Base-by-base conservation (phyloP, 2,797 vertebrate genomes). In the Dallia pectoralis region DNA sequence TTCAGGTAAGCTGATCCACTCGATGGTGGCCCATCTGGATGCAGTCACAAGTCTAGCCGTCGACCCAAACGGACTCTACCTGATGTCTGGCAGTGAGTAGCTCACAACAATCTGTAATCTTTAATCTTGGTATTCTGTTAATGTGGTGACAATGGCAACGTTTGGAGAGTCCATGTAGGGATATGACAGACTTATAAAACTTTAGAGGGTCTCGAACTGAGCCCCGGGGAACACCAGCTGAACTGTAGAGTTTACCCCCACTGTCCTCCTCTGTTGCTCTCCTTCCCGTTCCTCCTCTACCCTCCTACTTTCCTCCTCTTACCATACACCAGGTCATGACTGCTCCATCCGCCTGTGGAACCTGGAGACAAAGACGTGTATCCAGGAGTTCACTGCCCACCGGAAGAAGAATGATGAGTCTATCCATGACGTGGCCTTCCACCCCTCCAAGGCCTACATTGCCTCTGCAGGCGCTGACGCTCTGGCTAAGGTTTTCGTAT, bases 21-120 rank as follows among this genome's bases (percentile, higher is more conserved):
- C n/a, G n/a, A n/a, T n/a, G 97, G 97, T 98, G 78, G 97, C 97
- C 79, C 97, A 99, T 84, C 93, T 99, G 88, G 97, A 99, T 70
- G 97, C 97, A 0, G 97, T 99, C 87, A 98, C 97, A 77, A 97
- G 97, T 86, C 94, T 98, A 88, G 97, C 97, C 44, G 97, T 98
- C 80, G 97, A 99, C 89, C 97, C 97, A 2, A 98, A 99, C 68
- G 97, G 97, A 86, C 94, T 99, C 56, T 99, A 99, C 86, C 94
- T 99, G 90, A 99, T 99, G 97, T 99, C 97, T 77, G 97, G 97
- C 84, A 98, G 97, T 99, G 91, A 98, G 97, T 98, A 89, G 9
- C 29, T 29, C n/a, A n/a, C n/a, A 67, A 25, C 25, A 12, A 19
- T 61, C n/a, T 59, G 22, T 25, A 56, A 25, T 19, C 18, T n/a